phyloP scores from a whole-genome alignment of 2,888 invertebrate genomes.

The Pogonocherus hispidulus region DNA sequence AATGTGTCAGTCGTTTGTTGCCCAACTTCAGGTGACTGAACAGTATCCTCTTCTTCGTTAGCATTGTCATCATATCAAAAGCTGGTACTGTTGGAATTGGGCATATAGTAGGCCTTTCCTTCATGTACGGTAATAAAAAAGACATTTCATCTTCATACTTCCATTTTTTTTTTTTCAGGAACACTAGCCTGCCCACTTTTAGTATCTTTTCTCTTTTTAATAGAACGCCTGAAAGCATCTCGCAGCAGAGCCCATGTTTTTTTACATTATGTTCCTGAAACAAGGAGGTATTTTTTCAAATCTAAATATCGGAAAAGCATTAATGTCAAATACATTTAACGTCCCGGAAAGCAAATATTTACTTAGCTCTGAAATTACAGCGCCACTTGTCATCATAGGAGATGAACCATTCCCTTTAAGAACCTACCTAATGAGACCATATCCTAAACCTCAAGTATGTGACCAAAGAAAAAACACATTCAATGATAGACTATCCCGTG shows the following conservation, averaged over 20 bases:
- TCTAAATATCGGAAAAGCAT: background rate
- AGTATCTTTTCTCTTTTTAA: slow-evolving; percentile 1
- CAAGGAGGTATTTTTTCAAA: slow-evolving; percentile 1
- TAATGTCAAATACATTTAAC: background rate
- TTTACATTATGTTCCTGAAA: background rate
- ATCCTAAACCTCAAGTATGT: background rate
- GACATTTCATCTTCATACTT: slow-evolving; percentile 8
- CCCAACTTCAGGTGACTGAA: background rate
- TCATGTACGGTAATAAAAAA: background rate
- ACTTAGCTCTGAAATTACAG: background rate
- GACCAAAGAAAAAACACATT: background rate
- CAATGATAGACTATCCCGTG: background rate
- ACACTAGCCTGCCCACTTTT: slow-evolving; percentile 6
- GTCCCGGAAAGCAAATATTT: slow-evolving; percentile 1
- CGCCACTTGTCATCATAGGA: background rate
- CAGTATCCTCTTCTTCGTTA: background rate
- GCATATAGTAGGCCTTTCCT: slow-evolving; percentile 4
- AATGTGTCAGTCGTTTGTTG: background rate
- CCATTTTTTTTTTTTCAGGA: background rate
- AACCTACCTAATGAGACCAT: background rate
- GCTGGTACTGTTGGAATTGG: background rate
- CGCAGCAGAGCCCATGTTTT: slow-evolving; percentile 4
- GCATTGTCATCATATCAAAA: background rate
- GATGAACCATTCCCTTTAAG: background rate
- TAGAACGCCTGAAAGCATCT: background rate